Evolutionary conservation across 2,113 vertebrate genomes (phyloP), one percentile per base, ranked within the genome.

Genomic region (Hemibates koningsi): DNA sequence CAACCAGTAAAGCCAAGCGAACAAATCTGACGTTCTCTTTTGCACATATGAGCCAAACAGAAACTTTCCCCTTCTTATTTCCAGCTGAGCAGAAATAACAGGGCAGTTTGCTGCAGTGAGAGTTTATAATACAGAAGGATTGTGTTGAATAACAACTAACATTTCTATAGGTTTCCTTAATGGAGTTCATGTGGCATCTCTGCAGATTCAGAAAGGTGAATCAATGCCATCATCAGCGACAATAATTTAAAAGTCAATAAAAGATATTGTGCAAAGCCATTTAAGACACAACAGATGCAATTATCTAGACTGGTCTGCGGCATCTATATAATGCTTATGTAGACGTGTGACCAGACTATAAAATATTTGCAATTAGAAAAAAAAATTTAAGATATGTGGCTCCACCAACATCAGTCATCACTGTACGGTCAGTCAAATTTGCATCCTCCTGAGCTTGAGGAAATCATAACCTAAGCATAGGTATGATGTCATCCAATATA

Each of bases 401-500:
- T 78, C 6, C 43, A 76, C 24, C 43, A 52, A 34, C 17, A 32
- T 78, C 73, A 50, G 73, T 50, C 73, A 32, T 78, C 2, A 50
- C 16, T 48, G 41, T 73, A 24, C 0, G 6, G 71, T 50, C 27
- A 50, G 43, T 50, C 24, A 78, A 32, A 50, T 78, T 78, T 8
- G 3, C 83, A 82, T 14, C 5, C 9, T 63, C 17, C 29, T 52
- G n/a, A 41, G 27, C 52, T 78, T 48, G 10, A 54, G 57, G 27
- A 17, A 85, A 19, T 21, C 9, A 45, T 84, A 81, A 83, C 11
- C 59, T 43, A 57, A 76, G 59, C 79, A 59, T 6, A 52, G 19
- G 41, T 80, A 86, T 82, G 79, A 88, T 84, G 57, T 86, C 88
- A 90, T 79, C n/a, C 79, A 84, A 61, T 85, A 48, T 6, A 81